Base-by-base conservation (phyloP, 2,113 vertebrate genomes). In the Corythornis madagascariensis region DNA sequence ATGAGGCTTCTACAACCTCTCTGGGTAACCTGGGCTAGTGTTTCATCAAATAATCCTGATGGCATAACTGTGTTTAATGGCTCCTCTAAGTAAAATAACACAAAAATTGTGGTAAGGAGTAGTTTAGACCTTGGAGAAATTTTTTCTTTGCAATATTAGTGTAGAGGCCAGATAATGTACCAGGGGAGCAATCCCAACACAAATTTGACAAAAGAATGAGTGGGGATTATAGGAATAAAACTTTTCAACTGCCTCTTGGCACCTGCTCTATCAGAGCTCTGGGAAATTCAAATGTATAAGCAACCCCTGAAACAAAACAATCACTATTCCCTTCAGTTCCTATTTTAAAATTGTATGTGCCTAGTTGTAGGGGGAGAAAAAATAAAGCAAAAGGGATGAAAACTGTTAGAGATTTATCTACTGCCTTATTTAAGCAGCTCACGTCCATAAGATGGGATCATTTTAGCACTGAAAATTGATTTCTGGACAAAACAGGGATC, bases 391-490 rank as follows among this genome's bases (percentile, higher is more conserved):
- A 88, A 83, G n/a, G 6, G 38, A 29, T 81, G 61, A 16, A 80
- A 88, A 67, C 29, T 26, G 10, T 64, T 66, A 43, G 24, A 59
- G 59, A 31, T 89, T 31, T 71, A 45, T 64, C 57, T 64, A 0
- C n/a, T 67, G 57, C 57, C 55, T 88, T 65, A 22, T 91, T 86
- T 40, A 90, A 89, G 48, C 66, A 72, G 50, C 53, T 87, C 64
- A 35, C 3, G 0, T 56, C 56, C 28, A 11, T 11, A 45, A 31
- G 43, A 48, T 43, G 33, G 48, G 48, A 94, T 47, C 16, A 1
- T 69, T 91, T 81, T 19, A 81, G 61, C 43, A 61, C 48, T 88
- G 76, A 40, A 91, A 86, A 83, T 90, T 81, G 93, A 83, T 94
- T 95, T 88, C 83, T 84, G 83, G 75, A 71, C 80, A 83, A 93